These are phyloP conservation scores for Elaphurus davidianus DNA, from an alignment of 2,113 vertebrate genomes.

Conservation along the genomic window DNA sequence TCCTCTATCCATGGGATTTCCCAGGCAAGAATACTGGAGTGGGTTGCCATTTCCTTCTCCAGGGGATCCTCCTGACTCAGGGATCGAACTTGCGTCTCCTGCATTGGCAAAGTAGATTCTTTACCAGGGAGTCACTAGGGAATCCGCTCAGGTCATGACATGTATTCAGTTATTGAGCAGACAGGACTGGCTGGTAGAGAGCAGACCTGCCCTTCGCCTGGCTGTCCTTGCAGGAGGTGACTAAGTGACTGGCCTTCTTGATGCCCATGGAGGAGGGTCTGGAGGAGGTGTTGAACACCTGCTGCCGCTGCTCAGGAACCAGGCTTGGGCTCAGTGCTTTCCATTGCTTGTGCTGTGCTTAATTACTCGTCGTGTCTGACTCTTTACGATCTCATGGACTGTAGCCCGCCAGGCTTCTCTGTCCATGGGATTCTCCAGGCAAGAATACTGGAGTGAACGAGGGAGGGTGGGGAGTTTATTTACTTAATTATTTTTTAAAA, in stretches of 20 bases:
- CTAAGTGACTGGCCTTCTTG: too few relatives aligned
- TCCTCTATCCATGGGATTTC: neutral
- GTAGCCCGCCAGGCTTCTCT: neutral
- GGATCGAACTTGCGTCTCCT: accelerated
- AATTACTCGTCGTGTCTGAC: accelerated
- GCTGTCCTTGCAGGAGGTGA: neutral
- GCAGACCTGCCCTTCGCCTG: neutral
- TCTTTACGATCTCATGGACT: neutral
- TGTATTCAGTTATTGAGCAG: neutral
- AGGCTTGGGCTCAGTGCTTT: neutral
- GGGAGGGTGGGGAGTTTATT: neutral
- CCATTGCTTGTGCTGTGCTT: neutral
- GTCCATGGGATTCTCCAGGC: neutral
- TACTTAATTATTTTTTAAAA: neutral
- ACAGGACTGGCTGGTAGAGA: neutral
- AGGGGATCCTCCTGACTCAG: accelerated
- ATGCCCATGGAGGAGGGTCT: neutral
- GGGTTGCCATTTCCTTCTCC: neutral
- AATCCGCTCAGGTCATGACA: neutral
- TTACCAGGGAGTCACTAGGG: neutral
- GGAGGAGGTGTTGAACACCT: neutral
- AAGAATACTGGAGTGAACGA: neutral
- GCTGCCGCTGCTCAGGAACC: neutral
- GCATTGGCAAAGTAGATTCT: neutral
- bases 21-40: neutral